A percentile compares a stretch with the other conserved stretches of the same genome.
phyloP scores from a whole-genome alignment of 1,140 invertebrate species.

The Panonychus citri region DNA sequence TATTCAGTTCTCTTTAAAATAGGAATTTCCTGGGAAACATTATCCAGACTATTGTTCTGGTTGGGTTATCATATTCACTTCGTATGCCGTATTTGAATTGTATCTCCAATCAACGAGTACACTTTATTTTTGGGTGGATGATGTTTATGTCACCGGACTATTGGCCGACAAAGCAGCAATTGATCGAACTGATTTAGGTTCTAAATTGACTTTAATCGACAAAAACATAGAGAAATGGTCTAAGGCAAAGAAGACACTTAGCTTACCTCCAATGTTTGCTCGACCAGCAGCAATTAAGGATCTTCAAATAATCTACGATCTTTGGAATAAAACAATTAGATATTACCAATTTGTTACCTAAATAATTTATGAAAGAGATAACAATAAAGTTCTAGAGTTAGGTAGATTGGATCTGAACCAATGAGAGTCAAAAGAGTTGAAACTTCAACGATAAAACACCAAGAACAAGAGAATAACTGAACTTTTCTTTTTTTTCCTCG shows the following conservation, averaged over 20 bases:
- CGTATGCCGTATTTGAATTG: constrained; percentile 20
- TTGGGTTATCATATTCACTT: constrained; percentile 22
- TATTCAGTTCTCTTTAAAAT: constrained; percentile 8
- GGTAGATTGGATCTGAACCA: too few species aligned
- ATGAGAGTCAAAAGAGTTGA: too few species aligned
- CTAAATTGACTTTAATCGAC: constrained; percentile 10
- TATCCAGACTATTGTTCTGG: constrained; percentile 27
- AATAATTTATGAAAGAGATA: too few species aligned
- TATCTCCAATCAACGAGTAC: constrained; percentile 16
- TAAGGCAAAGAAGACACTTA: neutral
- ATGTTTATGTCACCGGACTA: constrained; percentile 51
- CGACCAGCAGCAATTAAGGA: constrained; percentile 10
- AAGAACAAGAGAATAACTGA: too few species aligned
- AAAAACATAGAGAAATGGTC: constrained; percentile 13
- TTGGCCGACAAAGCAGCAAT: constrained; percentile 34
- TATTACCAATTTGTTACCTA: too few species aligned
- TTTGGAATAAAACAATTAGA: constrained; percentile 16
- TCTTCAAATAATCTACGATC: constrained; percentile 8
- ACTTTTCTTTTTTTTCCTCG: too few species aligned
- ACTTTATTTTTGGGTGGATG: constrained; percentile 61
- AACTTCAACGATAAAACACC: too few species aligned
- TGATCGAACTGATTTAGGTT: constrained; percentile 30
- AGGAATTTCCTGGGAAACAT: constrained; percentile 21
- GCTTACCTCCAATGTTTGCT: constrained; percentile 16
- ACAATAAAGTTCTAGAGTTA: too few species aligned